Base-by-base conservation (phyloP, 2,113 vertebrate genomes). In the Phoxinus phoxinus region DNA sequence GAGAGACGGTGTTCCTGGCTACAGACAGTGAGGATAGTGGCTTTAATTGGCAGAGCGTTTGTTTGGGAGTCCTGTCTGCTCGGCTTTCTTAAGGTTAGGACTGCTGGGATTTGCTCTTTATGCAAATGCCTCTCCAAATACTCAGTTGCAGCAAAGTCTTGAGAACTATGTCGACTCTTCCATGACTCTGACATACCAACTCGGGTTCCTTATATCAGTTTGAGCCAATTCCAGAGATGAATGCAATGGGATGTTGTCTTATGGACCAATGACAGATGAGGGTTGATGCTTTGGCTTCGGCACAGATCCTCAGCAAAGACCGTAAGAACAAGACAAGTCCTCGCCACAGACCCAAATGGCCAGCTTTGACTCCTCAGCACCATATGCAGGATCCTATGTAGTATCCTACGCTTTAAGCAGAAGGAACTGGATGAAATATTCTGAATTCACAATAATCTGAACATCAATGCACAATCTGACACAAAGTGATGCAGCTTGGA, bases 1-100 rank as follows among this genome's bases (percentile, higher is more conserved):
- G 69, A 81, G 83, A 72, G 85, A 67, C 61, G 41, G 78, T 63
- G 87, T 76, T 83, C 84, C 82, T 88, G 78, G 85, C 74, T 82
- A 69, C 87, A 87, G 86, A 81, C 86, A 87, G 79, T 83, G 86
- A 87, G 73, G 78, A 84, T 81, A 83, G 83, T 80, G 85, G 65
- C 83, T 87, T 88, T 90, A 90, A 89, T 89, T 91, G 89, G 87
- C 86, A 88, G 85, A 89, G 83, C 81, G 86, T 88, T 90, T 87
- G 89, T 89, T 89, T 89, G 86, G 85, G 56, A 85, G 83, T 80
- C 81, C 84, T 87, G 63, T 61, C 83, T 53, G 86, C 80, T 78
- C 79, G 56, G 84, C 83, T 83, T 85, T 85, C 86, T 89, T 89
- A 89, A 89, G 88, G 88, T 89, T 89, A 89, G 79, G 88, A 87